Base-by-base conservation (phyloP, 2,888 invertebrate species). In the Allophyes oxyacanthae region DNA sequence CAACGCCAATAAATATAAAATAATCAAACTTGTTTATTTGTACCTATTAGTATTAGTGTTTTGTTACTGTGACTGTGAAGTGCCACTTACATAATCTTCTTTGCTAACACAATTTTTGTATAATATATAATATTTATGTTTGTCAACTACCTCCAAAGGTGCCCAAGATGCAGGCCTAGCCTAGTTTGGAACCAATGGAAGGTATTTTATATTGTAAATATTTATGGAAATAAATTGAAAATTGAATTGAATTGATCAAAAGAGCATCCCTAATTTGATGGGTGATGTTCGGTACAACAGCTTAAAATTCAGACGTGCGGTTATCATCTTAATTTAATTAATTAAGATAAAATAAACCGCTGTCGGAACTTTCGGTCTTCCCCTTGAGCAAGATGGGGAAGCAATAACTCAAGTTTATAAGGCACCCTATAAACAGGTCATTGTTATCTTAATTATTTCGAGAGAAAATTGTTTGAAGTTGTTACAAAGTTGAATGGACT, bases 331-430 rank as follows among this genome's bases (percentile, higher is more conserved):
- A 72, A 72, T 62, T 65, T 59, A 67, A 53, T 64, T 67, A 66
- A 75, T 78, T 73, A 77, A 72, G 77, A 77, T 77, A 75, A 77
- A 76, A 77, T 71, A 72, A 67, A 74, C 65, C 63, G 60, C 64
- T 40, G 59, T 41, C 46, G 41, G 56, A 70, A 74, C 66, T 73
- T 74, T 42, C 44, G 48, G 58, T 14, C 51, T 51, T 57, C 41
- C 64, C 58, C 46, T 51, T 46, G 9, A 54, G 43, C 61, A 56
- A 64, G 61, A 61, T 41, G 54, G 51, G 58, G 51, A 72, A 71
- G 67, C 50, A 64, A 64, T 72, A 68, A 68, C 54, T 71, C 62
- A 62, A 67, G 56, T 68, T 67, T 59, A 57, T 25, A 64, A 72
- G 53, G 50, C 38, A 42, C 46, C 32, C 58, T 75, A 42, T 71